Conservation (phyloP, 2,888 invertebrate genomes). For the Macropis europaea region DNA sequence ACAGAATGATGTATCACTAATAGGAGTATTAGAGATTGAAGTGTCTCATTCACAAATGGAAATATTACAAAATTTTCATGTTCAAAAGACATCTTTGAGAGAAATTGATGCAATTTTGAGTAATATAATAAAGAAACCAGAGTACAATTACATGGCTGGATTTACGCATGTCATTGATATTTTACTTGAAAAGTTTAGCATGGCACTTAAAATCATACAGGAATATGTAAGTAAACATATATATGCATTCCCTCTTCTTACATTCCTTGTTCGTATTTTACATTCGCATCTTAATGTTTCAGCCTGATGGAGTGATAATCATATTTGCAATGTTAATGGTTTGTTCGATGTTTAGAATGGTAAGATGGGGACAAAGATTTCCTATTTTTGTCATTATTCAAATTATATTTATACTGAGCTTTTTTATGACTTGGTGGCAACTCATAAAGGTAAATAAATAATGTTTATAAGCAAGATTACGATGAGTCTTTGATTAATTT, state of each 20-base stretch:
- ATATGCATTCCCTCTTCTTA: neutral
- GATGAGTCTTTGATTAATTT: neutral
- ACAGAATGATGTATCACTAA: constrained; percentile 48
- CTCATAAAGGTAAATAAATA: constrained; percentile 65
- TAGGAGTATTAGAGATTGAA: constrained; percentile 62
- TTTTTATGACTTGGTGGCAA: constrained; percentile 69
- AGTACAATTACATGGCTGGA: constrained; percentile 27
- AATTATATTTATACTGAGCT: constrained; percentile 62
- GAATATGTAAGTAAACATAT: constrained; percentile 33
- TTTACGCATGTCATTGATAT: neutral
- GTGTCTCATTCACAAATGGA: constrained; percentile 62
- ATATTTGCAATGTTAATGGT: constrained; percentile 29
- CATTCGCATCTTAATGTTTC: constrained; percentile 10
- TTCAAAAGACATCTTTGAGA: constrained; percentile 61
- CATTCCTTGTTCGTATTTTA: neutral
- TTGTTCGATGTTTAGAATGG: constrained; percentile 43
- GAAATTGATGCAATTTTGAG: constrained; percentile 69
- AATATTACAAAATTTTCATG: constrained; percentile 60
- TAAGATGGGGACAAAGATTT: constrained; percentile 48
- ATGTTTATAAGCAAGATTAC: neutral
- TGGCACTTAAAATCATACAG: neutral
- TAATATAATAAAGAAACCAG: constrained; percentile 56
- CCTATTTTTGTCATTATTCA: constrained; percentile 53
- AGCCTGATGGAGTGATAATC: constrained; percentile 28
- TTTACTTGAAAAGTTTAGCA: neutral